Evolutionary conservation across 2,113 vertebrate species (phyloP).

Genomic region (Plestiodon gilberti): DNA sequence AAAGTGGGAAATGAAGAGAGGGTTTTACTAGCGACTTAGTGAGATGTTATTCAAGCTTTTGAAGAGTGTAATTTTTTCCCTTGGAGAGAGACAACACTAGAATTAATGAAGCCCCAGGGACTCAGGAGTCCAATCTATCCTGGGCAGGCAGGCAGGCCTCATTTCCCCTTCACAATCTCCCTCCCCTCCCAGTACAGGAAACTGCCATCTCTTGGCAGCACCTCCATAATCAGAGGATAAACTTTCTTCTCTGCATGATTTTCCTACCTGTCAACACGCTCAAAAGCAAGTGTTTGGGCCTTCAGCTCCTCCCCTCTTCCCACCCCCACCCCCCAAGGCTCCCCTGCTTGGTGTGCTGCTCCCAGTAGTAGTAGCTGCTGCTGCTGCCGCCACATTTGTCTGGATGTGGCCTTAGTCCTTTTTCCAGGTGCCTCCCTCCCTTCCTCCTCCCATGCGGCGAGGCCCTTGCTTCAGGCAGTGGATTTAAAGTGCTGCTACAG

Average conservation of each 20-base stretch:
- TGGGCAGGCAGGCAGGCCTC: background rate
- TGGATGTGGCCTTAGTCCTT: too few species aligned
- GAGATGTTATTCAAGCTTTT: slow-evolving; percentile 65
- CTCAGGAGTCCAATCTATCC: background rate
- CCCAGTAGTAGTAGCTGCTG: too few species aligned
- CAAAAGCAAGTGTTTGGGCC: too few species aligned
- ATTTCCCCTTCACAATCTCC: background rate
- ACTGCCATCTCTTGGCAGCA: too few species aligned
- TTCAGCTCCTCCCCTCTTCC: too few species aligned
- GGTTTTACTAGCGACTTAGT: slow-evolving; percentile 52
- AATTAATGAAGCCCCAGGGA: slow-evolving; percentile 19
- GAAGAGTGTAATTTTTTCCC: slow-evolving; percentile 35
- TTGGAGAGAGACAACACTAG: slow-evolving; percentile 36
- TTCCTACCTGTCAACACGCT: background rate
- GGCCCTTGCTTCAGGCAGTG: background rate
- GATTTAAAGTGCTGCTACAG: background rate
- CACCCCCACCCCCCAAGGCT: background rate
- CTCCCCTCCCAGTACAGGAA: background rate
- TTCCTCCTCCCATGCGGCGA: too few species aligned
- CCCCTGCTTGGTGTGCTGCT: background rate
- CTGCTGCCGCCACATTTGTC: background rate
- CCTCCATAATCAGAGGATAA: background rate
- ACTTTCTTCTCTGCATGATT: too few species aligned
- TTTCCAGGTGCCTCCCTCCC: too few species aligned
- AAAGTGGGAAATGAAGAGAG: slow-evolving; percentile 53